These are phyloP conservation scores for Drosophila rufa DNA, from an alignment of 1,140 invertebrate genomes.

Conservation along the genomic window DNA sequence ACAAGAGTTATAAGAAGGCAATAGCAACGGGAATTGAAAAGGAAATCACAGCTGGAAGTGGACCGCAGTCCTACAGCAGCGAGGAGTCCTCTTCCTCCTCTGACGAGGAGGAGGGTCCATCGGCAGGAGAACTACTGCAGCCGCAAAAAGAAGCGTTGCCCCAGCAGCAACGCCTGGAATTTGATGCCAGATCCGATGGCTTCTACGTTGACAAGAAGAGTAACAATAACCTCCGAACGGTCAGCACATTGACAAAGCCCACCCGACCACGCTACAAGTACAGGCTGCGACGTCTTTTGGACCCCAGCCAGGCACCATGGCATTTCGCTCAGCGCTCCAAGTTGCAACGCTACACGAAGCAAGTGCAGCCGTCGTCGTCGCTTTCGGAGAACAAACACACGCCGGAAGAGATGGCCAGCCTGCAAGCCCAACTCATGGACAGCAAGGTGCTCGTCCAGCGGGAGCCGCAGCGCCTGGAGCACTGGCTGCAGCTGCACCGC, in stretches of 20 bases:
- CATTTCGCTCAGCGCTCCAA: not conserved
- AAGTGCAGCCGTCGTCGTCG: not conserved
- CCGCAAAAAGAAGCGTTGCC: too few species aligned
- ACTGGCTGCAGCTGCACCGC: constrained; percentile 54
- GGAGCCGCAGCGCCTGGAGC: constrained; percentile 26
- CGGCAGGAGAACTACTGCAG: too few species aligned
- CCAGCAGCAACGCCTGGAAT: constrained; percentile 43
- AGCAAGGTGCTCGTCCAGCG: constrained; percentile 7
- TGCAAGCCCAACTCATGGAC: constrained; percentile 21
- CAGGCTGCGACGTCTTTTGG: not conserved
- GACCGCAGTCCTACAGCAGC: not conserved
- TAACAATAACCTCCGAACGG: constrained; percentile 85
- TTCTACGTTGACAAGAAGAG: constrained; percentile 87
- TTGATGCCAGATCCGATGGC: constrained; percentile 82
- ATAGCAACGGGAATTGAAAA: not conserved
- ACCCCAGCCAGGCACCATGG: not conserved
- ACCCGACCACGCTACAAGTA: constrained; percentile 84
- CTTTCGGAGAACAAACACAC: not conserved
- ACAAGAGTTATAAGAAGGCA: constrained; percentile 11
- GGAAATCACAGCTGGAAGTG: too few species aligned
- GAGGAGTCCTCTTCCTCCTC: constrained; percentile 8
- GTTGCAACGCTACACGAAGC: not conserved
- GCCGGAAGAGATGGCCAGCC: not conserved
- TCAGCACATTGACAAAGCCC: constrained; percentile 17
- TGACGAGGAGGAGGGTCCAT: not conserved